phyloP scores from a whole-genome alignment of 64 coral and sea anemone genomes.

The Platygyra sinensis region DNA sequence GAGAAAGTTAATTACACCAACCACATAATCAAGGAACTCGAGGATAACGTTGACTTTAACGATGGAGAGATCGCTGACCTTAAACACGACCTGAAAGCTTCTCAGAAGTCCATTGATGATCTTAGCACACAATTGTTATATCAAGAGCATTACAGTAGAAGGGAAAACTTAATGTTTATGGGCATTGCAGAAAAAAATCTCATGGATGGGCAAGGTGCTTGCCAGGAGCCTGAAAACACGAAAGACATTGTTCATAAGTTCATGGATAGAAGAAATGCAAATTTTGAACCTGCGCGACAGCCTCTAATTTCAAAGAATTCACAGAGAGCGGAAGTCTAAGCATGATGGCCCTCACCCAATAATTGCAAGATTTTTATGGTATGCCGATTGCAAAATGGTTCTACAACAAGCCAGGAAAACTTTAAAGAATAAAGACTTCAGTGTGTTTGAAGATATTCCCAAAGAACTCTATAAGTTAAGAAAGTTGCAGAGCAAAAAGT shows the following conservation, averaged over 20 bases:
- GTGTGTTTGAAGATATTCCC: too few species aligned
- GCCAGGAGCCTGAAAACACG: too few species aligned
- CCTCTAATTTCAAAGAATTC: background rate
- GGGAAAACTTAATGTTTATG: background rate
- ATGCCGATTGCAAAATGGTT: background rate
- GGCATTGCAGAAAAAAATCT: background rate
- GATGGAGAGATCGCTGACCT: background rate
- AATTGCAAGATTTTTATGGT: too few species aligned
- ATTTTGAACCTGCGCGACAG: background rate
- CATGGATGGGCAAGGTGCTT: background rate
- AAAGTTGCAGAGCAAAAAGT: background rate
- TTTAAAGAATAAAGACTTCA: too few species aligned
- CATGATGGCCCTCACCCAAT: background rate
- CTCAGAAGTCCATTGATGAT: background rate
- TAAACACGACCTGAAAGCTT: background rate
- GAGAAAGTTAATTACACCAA: too few species aligned
- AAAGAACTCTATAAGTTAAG: background rate
- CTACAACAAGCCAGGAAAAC: background rate
- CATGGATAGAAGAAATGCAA: background rate
- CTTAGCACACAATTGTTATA: background rate
- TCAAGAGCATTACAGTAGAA: conserved; percentile 5
- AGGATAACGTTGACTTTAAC: background rate
- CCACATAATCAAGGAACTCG: background rate
- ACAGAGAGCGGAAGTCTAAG: background rate
- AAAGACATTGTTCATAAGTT: too few species aligned